Base-by-base conservation (phyloP, 1,140 invertebrate genomes). In the Musca vetustissima region DNA sequence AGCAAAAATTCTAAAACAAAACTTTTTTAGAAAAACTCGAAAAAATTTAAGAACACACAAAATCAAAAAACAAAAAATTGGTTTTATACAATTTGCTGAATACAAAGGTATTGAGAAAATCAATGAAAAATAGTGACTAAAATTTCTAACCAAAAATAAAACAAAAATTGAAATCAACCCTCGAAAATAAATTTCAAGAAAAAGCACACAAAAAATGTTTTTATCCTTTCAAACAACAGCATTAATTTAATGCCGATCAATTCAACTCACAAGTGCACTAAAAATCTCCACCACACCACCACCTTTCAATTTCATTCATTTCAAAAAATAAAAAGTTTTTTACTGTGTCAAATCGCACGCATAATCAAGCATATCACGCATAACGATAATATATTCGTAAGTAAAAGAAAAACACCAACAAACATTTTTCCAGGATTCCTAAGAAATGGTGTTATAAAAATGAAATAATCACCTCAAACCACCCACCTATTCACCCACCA, bases 21-120 rank as follows among this genome's bases (percentile, higher is more conserved):
- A 66, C 64, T 53, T 68, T 72, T 70, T 64, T 47, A 69, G 36
- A 68, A 70, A 72, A 71, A 72, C 66, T 66, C 70, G 70, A 71
- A 74, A 75, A 70, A 73, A 73, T 78, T n/a, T 76, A 71, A 70
- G n/a, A 22, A 61, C 24, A 24, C 24, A 22, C 55, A 66, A 66
- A 25, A 65, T 21, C 6, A 22, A 24, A 48, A 49, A n/a, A n/a
- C 64, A 65, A n/a, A 50, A 49, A 52, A 66, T 61, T 61, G 57
- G 57, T 61, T 24, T 55, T 19, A 61, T 21, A 53, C 28, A 32
- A 66, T 49, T 49, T 66, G 64, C 64, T 50, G 49, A 66, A 65
- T 32, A 61, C 15, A 28, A 36, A 66, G 48, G 25, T 50, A 50
- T 66, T 66, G 21, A n/a, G n/a, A 32, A 66, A 21, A 66, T 9